Conservation (phyloP, 2,888 invertebrate genomes). For the Lomographa bimaculata region DNA sequence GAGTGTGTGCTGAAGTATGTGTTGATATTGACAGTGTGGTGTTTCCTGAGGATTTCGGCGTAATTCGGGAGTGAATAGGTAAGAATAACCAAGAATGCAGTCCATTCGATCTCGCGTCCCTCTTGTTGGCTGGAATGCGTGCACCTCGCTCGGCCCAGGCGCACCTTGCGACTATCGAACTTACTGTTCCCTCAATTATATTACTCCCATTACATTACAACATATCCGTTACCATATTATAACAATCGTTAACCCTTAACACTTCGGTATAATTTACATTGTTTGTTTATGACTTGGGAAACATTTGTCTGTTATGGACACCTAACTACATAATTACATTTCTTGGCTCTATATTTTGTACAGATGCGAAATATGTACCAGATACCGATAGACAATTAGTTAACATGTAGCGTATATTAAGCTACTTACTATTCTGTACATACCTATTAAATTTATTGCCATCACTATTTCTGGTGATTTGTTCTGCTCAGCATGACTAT, state of each 20-base stretch:
- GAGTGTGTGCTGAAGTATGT: slow-evolving; percentile 58
- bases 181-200: slow-evolving; percentile 44
- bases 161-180: slow-evolving; percentile 69
- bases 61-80: slow-evolving; percentile 58
- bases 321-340: too few species aligned
- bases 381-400: too few species aligned
- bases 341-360: too few species aligned
- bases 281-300: slow-evolving; percentile 9
- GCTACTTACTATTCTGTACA: too few species aligned
- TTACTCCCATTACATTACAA: slow-evolving; percentile 12
- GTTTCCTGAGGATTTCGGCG: slow-evolving; percentile 40
- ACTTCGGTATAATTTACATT: slow-evolving; percentile 5
- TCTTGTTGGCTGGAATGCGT: slow-evolving; percentile 76
- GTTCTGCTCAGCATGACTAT: too few species aligned
- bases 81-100: slow-evolving; percentile 77
- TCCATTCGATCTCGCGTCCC: slow-evolving; percentile 74
- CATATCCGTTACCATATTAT: slow-evolving; percentile 11
- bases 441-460: too few species aligned
- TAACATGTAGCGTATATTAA: too few species aligned
- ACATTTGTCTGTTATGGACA: too few species aligned
- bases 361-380: too few species aligned
- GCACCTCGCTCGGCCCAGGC: slow-evolving; percentile 67
- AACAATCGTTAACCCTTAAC: slow-evolving; percentile 14
- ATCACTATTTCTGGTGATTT: too few species aligned
- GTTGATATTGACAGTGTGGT: slow-evolving; percentile 43